Conservation (phyloP, 2,113 vertebrate genomes). For the Numida meleagris region DNA sequence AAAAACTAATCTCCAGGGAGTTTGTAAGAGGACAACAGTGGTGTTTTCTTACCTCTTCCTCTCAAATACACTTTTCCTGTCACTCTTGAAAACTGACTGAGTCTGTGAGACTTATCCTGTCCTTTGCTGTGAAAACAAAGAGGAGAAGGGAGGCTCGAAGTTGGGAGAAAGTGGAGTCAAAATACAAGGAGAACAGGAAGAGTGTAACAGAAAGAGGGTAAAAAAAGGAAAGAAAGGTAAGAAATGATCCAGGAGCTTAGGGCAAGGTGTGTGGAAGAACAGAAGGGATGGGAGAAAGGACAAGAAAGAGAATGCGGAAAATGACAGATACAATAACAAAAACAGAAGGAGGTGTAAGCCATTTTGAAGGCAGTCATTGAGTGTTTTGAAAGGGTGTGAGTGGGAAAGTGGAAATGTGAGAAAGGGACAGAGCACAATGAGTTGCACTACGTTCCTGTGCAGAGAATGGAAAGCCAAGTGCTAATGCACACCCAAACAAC, state of each 20-base stretch:
- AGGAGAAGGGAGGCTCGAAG: neutral
- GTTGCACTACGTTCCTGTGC: neutral
- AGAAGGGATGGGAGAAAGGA: neutral
- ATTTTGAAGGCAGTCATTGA: neutral
- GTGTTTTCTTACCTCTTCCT: neutral
- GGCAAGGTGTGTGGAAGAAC: neutral
- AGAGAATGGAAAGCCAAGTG: neutral
- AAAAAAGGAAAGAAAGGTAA: neutral
- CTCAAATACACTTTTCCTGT: neutral
- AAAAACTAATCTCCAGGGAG: neutral
- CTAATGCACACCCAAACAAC: neutral
- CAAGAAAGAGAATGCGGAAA: neutral
- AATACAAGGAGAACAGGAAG: neutral
- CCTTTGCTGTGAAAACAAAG: neutral
- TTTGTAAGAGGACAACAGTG: neutral
- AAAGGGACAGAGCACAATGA: neutral
- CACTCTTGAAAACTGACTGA: neutral
- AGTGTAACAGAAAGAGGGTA: neutral
- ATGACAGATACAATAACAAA: neutral
- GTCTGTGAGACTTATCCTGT: neutral
- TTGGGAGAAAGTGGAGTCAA: neutral
- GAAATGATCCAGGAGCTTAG: neutral
- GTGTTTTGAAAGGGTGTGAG: neutral
- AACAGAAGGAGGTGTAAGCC: neutral
- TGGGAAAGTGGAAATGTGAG: neutral